A percentile compares a stretch with the other conserved stretches of the same genome.
These are phyloP conservation scores for Lymantria dispar DNA, from an alignment of 2,888 invertebrate species.

Conservation along the genomic window DNA sequence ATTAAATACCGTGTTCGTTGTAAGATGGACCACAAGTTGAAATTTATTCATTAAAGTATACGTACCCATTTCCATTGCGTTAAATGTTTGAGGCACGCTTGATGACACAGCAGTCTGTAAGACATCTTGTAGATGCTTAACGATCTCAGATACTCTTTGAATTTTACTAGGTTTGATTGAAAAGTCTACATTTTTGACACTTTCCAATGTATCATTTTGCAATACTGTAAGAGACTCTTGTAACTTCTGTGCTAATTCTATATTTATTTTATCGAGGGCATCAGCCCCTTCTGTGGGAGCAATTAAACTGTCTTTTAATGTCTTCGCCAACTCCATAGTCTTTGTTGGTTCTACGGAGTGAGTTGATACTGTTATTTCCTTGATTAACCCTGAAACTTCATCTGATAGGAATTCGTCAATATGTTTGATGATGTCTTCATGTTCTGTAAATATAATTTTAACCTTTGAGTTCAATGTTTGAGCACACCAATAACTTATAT, in stretches of 20 bases:
- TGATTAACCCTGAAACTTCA: conserved; percentile 27
- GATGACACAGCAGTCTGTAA: conserved; percentile 29
- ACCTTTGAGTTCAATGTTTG: background rate
- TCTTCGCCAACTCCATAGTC: conserved; percentile 18
- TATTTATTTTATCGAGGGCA: conserved; percentile 10
- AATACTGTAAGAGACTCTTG: conserved; percentile 37
- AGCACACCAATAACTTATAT: too few relatives aligned
- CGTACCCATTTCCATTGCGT: conserved; percentile 19
- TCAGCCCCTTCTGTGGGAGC: conserved; percentile 11
- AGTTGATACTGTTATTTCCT: conserved; percentile 24
- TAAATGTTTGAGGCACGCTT: conserved; percentile 14
- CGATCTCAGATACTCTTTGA: conserved; percentile 39
- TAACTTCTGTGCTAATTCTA: conserved; percentile 32
- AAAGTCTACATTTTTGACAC: conserved; percentile 26
- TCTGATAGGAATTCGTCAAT: conserved; percentile 39
- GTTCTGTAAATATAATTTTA: conserved; percentile 18
- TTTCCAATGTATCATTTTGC: conserved; percentile 39
- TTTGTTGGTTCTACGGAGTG: conserved; percentile 28
- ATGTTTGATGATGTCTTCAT: conserved; percentile 28
- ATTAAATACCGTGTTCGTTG: too few relatives aligned
- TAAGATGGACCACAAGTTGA: too few relatives aligned
- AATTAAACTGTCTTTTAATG: conserved; percentile 28
- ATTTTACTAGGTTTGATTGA: conserved; percentile 23
- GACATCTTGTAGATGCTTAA: conserved; percentile 49
- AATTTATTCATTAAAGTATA: background rate